A percentile compares a stretch with the other conserved stretches of the same genome.
phyloP scores from a whole-genome alignment of 1,140 invertebrate species.

The Drosophila bipectinata region DNA sequence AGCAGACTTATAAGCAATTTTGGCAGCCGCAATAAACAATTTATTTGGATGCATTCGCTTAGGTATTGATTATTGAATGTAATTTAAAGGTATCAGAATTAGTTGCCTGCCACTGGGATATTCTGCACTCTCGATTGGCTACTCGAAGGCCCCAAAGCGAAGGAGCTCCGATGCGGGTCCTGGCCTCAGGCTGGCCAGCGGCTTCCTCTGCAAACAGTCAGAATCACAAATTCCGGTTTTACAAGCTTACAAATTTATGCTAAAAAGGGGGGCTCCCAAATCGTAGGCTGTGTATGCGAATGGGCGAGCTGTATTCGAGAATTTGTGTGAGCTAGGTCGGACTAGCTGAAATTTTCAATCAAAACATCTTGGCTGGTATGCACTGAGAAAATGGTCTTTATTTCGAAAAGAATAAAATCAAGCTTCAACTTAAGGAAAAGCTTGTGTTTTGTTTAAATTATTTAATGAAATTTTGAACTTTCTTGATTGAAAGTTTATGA shows the following conservation, averaged over 20 bases:
- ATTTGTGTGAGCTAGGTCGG: slow-evolving; percentile 12
- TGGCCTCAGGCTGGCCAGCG: slow-evolving; percentile 59
- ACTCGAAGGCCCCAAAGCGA: slow-evolving; percentile 70
- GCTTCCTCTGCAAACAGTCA: slow-evolving; percentile 76
- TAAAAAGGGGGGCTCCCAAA: slow-evolving; percentile 19
- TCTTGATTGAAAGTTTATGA: neutral
- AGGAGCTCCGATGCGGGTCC: slow-evolving; percentile 60
- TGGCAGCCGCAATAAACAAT: slow-evolving; percentile 9
- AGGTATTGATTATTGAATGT: slow-evolving; percentile 26
- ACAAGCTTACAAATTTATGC: slow-evolving; percentile 54
- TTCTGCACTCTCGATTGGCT: slow-evolving; percentile 9
- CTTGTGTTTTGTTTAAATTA: too few species aligned
- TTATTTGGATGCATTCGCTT: slow-evolving; percentile 13
- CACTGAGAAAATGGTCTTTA: slow-evolving; percentile 16
- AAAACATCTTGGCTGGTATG: slow-evolving; percentile 20
- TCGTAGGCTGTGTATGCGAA: neutral
- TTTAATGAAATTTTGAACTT: neutral
- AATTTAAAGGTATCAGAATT: slow-evolving; percentile 8
- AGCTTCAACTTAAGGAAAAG: neutral
- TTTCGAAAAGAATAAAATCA: neutral
- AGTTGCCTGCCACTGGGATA: slow-evolving; percentile 33
- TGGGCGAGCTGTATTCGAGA: slow-evolving; percentile 3
- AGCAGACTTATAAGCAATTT: slow-evolving; percentile 10
- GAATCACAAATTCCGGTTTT: slow-evolving; percentile 59
- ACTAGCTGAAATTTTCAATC: slow-evolving; percentile 42